Evolutionary conservation across 2,113 vertebrate species (phyloP).

Genomic region (Forbesichthys agassizii): DNA sequence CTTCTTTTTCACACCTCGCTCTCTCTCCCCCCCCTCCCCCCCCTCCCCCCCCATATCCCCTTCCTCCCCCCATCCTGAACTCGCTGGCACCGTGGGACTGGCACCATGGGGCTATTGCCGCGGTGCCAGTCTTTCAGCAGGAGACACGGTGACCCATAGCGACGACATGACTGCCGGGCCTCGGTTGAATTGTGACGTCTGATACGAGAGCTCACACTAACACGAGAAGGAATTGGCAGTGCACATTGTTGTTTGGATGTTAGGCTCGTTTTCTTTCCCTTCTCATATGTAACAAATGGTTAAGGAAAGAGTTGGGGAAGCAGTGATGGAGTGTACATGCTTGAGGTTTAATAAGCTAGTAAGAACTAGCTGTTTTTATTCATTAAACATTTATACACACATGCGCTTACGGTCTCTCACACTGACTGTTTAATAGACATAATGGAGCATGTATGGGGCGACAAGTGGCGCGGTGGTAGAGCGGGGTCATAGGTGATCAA

Average conservation of each 20-base stretch:
- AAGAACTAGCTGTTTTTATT: not conserved
- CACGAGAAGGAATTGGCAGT: not conserved
- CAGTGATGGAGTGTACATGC: too few species aligned
- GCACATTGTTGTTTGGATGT: not conserved
- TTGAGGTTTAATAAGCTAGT: too few species aligned
- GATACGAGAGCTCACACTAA: conserved; percentile 1
- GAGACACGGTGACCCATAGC: conserved; percentile 37
- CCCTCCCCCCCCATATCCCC: not conserved
- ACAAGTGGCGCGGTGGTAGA: too few species aligned
- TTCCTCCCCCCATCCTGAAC: not conserved
- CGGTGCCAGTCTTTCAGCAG: conserved; percentile 16
- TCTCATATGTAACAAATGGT: not conserved
- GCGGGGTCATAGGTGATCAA: too few species aligned
- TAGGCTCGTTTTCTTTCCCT: not conserved
- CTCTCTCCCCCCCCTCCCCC: not conserved
- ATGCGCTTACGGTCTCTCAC: not conserved
- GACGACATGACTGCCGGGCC: conserved; percentile 34
- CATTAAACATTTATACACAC: not conserved
- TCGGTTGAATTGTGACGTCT: conserved; percentile 37
- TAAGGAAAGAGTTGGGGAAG: too few species aligned
- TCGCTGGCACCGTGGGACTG: too few species aligned
- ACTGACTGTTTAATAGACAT: not conserved
- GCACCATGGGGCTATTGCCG: too few species aligned
- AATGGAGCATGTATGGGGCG: too few species aligned
- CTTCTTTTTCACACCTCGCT: conserved; percentile 9